Evolutionary conservation across 1,140 invertebrate genomes (phyloP).

Genomic region (Temnothorax longispinosus): DNA sequence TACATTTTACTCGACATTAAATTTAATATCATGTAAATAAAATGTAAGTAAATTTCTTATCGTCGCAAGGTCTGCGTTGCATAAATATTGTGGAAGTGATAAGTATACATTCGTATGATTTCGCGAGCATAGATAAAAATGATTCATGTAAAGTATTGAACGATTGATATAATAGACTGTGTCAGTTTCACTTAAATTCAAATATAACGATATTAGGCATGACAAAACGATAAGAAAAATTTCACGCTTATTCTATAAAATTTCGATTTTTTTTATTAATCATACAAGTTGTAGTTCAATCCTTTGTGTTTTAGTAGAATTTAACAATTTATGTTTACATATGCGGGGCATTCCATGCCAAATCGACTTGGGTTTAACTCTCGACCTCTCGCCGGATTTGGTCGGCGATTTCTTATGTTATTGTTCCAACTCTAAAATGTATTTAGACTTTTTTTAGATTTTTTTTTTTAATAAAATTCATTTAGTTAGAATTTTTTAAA

Average conservation of each 20-base stretch:
- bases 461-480: too few relatives aligned
- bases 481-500: too few relatives aligned
- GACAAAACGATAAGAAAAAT: background rate
- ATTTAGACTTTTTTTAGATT: too few relatives aligned
- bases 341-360: too few relatives aligned
- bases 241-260: background rate
- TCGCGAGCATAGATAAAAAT: background rate
- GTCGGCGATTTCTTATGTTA: too few relatives aligned
- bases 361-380: too few relatives aligned
- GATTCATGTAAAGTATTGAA: background rate
- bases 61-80: background rate
- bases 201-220: background rate
- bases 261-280: background rate
- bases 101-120: conserved; percentile 11
- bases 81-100: background rate
- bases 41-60: conserved; percentile 11
- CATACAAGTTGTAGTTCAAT: too few relatives aligned
- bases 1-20: background rate
- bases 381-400: too few relatives aligned
- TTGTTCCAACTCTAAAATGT: too few relatives aligned
- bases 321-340: too few relatives aligned
- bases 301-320: too few relatives aligned
- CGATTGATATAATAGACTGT: background rate
- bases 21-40: conserved; percentile 3
- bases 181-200: background rate